Evolutionary conservation across 1,140 invertebrate species (phyloP), one percentile per base, ranked within the genome.

Genomic region (Coptotermes formosanus): DNA sequence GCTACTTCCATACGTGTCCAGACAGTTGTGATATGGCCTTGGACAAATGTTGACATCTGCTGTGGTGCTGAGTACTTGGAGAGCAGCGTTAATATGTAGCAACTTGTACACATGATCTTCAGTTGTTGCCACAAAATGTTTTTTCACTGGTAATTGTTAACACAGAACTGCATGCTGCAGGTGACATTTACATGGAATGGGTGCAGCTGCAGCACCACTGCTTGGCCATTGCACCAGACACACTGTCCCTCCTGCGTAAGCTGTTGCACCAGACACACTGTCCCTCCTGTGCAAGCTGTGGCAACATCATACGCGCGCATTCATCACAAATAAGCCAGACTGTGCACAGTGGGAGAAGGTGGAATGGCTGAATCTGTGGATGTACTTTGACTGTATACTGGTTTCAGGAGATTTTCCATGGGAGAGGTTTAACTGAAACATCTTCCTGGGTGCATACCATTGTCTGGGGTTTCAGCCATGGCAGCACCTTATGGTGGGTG

Each of bases 311-410:
- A 91, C 94, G 85, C 90, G 97, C 86, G 96, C 94, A 82, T 91
- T 97, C 87, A 96, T 97, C 89, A 96, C 96, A 84, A 97, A 97
- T 90, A 96, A 96, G 19, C 95, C 96, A 3, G 96, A 96, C 38
- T 93, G 94, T 75, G 94, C 95, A 19, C 96, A 97, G 91, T 97
- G 96, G 96, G 96, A 97, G 91, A 97, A 97, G 91, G 92, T 97
- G 45, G 91, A 93, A 75, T 93, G 93, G 82, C 91, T 96, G 86
- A 92, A 93, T 23, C 91, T 96, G 3, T 91, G 93, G 84, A 92
- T 93, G 84, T 95, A 94, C 90, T 97, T 97, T 90, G 96, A 97
- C 90, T 93, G 94, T 87, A 94, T 97, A 86, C 91, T 97, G 55
- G 95, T 97, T 21, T 96, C 96, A 45, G 96, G 95, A 14, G 96